Base-by-base conservation (phyloP, 1,140 invertebrate species). In the Drusus annulatus region DNA sequence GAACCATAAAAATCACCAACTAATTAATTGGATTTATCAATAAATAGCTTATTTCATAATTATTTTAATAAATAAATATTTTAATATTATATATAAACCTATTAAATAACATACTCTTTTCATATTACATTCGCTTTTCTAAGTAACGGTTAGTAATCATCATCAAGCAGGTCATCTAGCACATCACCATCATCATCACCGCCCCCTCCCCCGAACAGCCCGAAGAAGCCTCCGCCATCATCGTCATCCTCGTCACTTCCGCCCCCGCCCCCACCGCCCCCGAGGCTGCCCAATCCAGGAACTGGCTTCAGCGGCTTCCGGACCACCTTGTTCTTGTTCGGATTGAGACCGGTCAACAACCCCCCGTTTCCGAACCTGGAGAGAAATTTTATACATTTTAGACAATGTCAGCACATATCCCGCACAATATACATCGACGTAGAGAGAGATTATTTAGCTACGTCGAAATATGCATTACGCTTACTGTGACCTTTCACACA, bases 341-440 rank as follows among this genome's bases (percentile, higher is more conserved):
- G 89, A 81, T 88, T 89, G 71, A 88, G 79, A 21, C 88, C 88
- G 3, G 88, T 87, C 79, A 88, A 85, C 21, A 90, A 78, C 13
- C 89, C 89, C 63, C 85, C 85, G 31, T 85, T 78, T 10, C 88
- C 89, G 50, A 90, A 84, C 21, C 89, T 90, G 75, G 71, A 87
- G 86, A 36, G 3, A 36, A 36, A 36, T 7, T 6, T 0, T 36
- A 6, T 36, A 7, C 8, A 6, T 36, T 36, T 6, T 36, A n/a
- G n/a, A n/a, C n/a, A n/a, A n/a, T n/a, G n/a, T n/a, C n/a, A n/a
- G n/a, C n/a, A n/a, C n/a, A n/a, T n/a, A n/a, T n/a, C n/a, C n/a
- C n/a, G n/a, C n/a, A n/a, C n/a, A n/a, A n/a, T n/a, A n/a, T n/a
- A n/a, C n/a, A n/a, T n/a, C n/a, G n/a, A n/a, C n/a, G n/a, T n/a